Percentiles rank a stretch among this genome's conserved stretches.
Evolutionary conservation across 2,888 invertebrate genomes (phyloP).

Genomic region (Salticus scenicus): DNA sequence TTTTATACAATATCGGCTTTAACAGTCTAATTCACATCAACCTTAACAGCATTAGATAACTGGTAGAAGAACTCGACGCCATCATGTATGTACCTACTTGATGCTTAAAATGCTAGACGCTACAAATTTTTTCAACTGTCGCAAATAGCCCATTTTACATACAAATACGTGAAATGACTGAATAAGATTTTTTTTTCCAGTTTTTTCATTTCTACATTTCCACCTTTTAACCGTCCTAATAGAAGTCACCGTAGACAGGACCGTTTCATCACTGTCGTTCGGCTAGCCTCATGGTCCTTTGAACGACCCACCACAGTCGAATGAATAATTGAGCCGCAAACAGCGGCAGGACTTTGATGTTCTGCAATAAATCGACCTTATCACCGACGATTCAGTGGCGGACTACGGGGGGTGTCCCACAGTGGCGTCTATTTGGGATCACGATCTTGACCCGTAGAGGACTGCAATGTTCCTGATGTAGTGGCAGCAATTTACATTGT

Average conservation of each 20-base stretch:
- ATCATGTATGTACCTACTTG: too few relatives aligned
- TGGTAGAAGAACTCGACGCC: too few relatives aligned
- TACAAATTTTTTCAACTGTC: neutral
- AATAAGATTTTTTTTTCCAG: neutral
- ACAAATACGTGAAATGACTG: neutral
- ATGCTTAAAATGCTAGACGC: neutral
- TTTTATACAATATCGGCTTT: too few relatives aligned
- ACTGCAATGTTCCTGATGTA: too few relatives aligned
- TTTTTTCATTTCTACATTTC: neutral
- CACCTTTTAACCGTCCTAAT: neutral
- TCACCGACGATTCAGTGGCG: slow-evolving; percentile 26
- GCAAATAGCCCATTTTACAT: neutral
- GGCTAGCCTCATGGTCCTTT: slow-evolving; percentile 24
- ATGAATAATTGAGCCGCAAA: slow-evolving; percentile 35
- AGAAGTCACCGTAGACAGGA: slow-evolving; percentile 18
- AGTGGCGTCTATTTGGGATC: slow-evolving; percentile 7
- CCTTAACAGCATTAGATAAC: too few relatives aligned
- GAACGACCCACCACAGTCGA: slow-evolving; percentile 25
- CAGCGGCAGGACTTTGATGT: slow-evolving; percentile 34
- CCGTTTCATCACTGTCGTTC: slow-evolving; percentile 40
- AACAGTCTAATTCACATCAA: too few relatives aligned
- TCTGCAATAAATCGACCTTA: slow-evolving; percentile 42
- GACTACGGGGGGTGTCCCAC: neutral
- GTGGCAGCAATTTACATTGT: too few relatives aligned
- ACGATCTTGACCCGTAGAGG: neutral